phyloP scores from a whole-genome alignment of 2,797 vertebrate species.

The Spinibarbus caldwelli region DNA sequence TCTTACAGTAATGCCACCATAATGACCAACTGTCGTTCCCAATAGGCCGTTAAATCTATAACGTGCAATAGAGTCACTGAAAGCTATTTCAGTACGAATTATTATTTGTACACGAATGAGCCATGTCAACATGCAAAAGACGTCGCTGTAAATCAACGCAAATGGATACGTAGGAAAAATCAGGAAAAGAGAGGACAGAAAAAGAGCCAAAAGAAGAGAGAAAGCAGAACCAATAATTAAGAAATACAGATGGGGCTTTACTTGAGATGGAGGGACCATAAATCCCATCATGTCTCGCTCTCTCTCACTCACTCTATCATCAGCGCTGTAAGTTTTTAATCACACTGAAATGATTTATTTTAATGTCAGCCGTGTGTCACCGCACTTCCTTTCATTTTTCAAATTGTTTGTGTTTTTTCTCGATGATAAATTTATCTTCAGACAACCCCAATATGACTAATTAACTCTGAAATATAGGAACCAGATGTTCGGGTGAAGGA shows the following conservation, averaged over 20 bases:
- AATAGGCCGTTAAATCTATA: neutral
- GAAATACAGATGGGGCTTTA: conserved; percentile 81
- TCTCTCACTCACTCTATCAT: conserved; percentile 72
- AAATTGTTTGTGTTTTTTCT: conserved; percentile 98
- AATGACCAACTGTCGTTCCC: conserved; percentile 1
- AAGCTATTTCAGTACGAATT: too few relatives aligned
- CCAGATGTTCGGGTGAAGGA: conserved; percentile 97
- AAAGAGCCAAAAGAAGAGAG: conserved; percentile 49
- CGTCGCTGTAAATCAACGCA: neutral
- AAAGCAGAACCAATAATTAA: conserved; percentile 66
- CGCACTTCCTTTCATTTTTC: conserved; percentile 99
- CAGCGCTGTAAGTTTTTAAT: conserved; percentile 94
- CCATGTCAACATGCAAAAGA: conserved; percentile 13
- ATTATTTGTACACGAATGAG: neutral
- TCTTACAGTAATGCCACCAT: neutral
- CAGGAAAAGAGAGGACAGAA: neutral
- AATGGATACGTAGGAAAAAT: neutral
- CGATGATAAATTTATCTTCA: conserved; percentile 99
- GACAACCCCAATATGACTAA: conserved; percentile 99
- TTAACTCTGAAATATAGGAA: conserved; percentile 99
- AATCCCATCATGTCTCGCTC: conserved; percentile 42
- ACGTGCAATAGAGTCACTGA: neutral
- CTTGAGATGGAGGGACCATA: conserved; percentile 75
- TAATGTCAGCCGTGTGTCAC: conserved; percentile 92
- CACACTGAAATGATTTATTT: conserved; percentile 99